Percentiles rank a stretch among this genome's conserved stretches.
phyloP scores from a whole-genome alignment of 2,113 vertebrate genomes.

The Erythrolamprus reginae region DNA sequence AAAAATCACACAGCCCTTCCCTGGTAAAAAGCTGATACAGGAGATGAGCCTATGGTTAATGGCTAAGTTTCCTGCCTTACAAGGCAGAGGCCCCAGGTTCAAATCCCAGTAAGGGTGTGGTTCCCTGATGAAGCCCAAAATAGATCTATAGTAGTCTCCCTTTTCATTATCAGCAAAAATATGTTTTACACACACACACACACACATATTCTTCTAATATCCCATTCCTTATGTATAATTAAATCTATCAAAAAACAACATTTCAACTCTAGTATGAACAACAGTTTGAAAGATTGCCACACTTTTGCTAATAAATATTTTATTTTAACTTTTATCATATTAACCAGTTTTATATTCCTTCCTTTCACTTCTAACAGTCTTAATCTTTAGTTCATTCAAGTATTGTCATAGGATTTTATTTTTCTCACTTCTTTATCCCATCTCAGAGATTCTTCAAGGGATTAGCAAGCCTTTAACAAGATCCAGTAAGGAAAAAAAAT shows the following conservation, averaged over 20 bases:
- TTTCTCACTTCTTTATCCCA: background rate
- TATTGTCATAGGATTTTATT: background rate
- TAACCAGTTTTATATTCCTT: background rate
- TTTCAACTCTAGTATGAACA: background rate
- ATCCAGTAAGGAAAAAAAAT: background rate
- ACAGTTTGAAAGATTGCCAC: background rate
- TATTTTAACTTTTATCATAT: background rate
- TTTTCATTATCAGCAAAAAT: too few relatives aligned
- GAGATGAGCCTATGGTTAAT: too few relatives aligned
- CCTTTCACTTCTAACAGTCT: background rate
- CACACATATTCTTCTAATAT: background rate
- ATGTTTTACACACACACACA: too few relatives aligned
- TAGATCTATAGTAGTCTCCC: too few relatives aligned
- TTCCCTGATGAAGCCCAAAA: too few relatives aligned
- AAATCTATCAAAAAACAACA: background rate
- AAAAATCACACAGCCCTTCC: too few relatives aligned
- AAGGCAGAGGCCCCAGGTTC: too few relatives aligned
- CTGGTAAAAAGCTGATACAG: too few relatives aligned
- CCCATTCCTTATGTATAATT: background rate
- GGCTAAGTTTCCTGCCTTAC: too few relatives aligned
- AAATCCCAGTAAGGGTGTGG: too few relatives aligned
- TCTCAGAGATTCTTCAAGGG: background rate
- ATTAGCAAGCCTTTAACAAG: background rate
- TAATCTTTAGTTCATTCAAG: background rate
- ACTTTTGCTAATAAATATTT: background rate